Conservation (phyloP, 2,888 invertebrate genomes). For the Operophtera brumata region DNA sequence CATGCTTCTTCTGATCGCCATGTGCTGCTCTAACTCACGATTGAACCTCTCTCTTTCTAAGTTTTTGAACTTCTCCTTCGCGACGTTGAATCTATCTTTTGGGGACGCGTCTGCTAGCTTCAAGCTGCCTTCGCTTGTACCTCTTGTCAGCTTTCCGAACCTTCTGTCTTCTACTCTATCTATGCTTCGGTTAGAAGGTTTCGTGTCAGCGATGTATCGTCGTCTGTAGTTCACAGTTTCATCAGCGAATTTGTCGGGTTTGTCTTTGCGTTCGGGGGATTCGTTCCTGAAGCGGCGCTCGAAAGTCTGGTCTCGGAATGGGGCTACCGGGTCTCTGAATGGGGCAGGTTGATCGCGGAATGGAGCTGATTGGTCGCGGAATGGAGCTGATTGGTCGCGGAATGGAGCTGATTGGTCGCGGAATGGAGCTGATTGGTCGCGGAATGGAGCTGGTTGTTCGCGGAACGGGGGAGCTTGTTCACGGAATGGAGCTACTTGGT, state of each 20-base stretch:
- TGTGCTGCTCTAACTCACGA: slow-evolving; percentile 77
- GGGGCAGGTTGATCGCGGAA: slow-evolving; percentile 60
- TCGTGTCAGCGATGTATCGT: slow-evolving; percentile 74
- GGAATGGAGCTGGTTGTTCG: slow-evolving; percentile 36
- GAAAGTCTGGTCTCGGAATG: slow-evolving; percentile 49
- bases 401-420: slow-evolving; percentile 59
- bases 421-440: slow-evolving; percentile 39
- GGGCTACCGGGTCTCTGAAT: slow-evolving; percentile 50
- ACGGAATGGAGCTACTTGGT: slow-evolving; percentile 56
- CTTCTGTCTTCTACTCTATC: slow-evolving; percentile 73
- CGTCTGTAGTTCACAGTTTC: slow-evolving; percentile 68
- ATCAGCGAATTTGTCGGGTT: slow-evolving; percentile 63
- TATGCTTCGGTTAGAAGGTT: slow-evolving; percentile 70
- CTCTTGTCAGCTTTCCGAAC: slow-evolving; percentile 66
- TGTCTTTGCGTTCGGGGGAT: slow-evolving; percentile 62
- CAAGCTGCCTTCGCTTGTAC: slow-evolving; percentile 72
- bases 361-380: slow-evolving; percentile 48
- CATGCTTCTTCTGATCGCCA: slow-evolving; percentile 76
- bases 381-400: slow-evolving; percentile 45
- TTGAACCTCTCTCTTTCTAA: slow-evolving; percentile 86
- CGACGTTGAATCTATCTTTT: slow-evolving; percentile 90
- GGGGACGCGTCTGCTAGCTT: slow-evolving; percentile 80
- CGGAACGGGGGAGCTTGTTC: slow-evolving; percentile 47
- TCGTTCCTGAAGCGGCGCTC: slow-evolving; percentile 73
- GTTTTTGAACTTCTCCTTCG: slow-evolving; percentile 91